Base-by-base conservation (phyloP, 2,797 vertebrate species). In the Parotocinclus haroldoi region DNA sequence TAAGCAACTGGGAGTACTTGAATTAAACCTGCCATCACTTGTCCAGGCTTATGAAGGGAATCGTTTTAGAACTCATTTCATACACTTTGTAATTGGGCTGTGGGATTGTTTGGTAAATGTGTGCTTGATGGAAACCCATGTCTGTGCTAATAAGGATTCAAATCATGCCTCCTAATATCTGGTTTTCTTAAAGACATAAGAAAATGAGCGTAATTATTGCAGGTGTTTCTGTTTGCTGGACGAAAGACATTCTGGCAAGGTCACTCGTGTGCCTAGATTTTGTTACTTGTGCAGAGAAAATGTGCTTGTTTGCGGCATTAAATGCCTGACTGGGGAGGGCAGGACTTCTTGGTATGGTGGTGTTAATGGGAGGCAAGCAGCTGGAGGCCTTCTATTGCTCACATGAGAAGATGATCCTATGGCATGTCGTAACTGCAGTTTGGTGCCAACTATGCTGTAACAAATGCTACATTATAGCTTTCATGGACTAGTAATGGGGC, bases 251-350 rank as follows among this genome's bases (percentile, higher is more conserved):
- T 27, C 27, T 27, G 27, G 27, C 27, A 27, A 27, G 27, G 27
- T 27, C 27, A 27, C 5, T 27, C 27, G 5, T 27, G 27, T 27
- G 2, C 5, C 45, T 46, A 11, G 48, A n/a, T n/a, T 50, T 49
- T 39, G 74, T 60, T 19, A 66, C 58, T 77, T 73, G 7, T 48
- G 66, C 74, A 74, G 65, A 79, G 84, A 89, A 86, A 89, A 86
- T 85, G 7, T 82, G 81, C 85, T 89, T 84, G 86, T 89, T 89
- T 89, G 87, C 78, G 81, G 82, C 75, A 86, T 89, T 88, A 88
- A 80, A 80, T 63, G 73, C 59, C 69, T 87, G 87, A 85, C 83
- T 79, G 56, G 64, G 48, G 77, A 76, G 60, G 68, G 48, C 73
- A 61, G 48, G 76, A 73, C 74, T 66, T 68, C 73, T 79, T 83